Conservation (phyloP, 2,888 invertebrate species). For the Tachystola acroxantha region DNA sequence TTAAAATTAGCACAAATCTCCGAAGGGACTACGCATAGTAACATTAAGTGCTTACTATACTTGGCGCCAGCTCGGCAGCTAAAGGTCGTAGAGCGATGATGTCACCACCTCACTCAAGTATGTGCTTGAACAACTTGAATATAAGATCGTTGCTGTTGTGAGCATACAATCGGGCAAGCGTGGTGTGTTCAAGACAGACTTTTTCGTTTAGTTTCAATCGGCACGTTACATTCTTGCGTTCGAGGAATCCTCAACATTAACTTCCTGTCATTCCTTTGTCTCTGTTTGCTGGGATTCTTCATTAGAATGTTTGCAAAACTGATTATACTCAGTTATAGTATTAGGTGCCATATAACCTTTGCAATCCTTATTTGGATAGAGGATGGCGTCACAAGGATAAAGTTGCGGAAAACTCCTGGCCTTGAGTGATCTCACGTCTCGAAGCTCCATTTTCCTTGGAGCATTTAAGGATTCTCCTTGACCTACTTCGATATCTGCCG, state of each 20-base stretch:
- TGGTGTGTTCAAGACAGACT: not conserved
- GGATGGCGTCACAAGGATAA: constrained; percentile 28
- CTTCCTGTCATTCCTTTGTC: constrained; percentile 4
- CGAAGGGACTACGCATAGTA: no score
- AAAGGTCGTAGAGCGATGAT: constrained; percentile 29
- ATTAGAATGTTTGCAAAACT: not conserved
- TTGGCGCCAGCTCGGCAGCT: constrained; percentile 9
- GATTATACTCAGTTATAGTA: not conserved
- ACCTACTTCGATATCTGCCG: constrained; percentile 27
- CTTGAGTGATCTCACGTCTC: constrained; percentile 22
- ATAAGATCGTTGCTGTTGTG: not conserved
- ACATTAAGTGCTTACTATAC: not conserved
- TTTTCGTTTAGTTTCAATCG: not conserved
- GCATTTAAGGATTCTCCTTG: constrained; percentile 41
- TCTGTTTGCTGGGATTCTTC: not conserved
- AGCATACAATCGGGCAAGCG: not conserved
- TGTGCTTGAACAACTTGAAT: constrained; percentile 24
- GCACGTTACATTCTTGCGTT: not conserved
- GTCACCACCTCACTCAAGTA: constrained; percentile 30
- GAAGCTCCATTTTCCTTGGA: constrained; percentile 15
- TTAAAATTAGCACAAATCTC: no score
- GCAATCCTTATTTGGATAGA: constrained; percentile 3
- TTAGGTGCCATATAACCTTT: constrained; percentile 3
- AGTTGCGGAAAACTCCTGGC: constrained; percentile 16
- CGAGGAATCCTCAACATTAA: constrained; percentile 2